Percentiles rank a stretch among this genome's conserved stretches.
These are phyloP conservation scores for Montipora capricornis DNA, from an alignment of 64 coral and sea anemone genomes.

Conservation along the genomic window DNA sequence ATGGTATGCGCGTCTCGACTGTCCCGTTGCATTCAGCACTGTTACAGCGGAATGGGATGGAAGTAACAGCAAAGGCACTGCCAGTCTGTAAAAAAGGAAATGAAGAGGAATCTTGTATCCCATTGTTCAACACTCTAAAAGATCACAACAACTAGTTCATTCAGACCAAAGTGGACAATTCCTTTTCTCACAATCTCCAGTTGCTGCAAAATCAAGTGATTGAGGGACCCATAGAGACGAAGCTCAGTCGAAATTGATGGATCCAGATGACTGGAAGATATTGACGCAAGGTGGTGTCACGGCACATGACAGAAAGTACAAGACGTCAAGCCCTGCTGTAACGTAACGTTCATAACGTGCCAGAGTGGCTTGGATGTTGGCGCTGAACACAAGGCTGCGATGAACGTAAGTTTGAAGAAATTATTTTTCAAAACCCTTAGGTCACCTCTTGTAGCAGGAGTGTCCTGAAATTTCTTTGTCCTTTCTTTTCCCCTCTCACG, in stretches of 20 bases:
- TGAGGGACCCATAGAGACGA: background rate
- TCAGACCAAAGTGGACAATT: conserved; percentile 17
- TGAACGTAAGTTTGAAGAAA: background rate
- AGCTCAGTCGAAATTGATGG: background rate
- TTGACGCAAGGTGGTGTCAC: conserved; percentile 28
- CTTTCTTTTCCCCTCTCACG: too few relatives aligned
- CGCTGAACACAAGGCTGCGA: background rate
- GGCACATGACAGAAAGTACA: background rate
- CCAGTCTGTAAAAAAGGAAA: background rate
- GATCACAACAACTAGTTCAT: conserved; percentile 19
- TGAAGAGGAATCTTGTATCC: background rate
- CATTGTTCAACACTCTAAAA: background rate
- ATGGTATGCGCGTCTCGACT: background rate
- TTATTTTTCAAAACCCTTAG: conserved; percentile 24
- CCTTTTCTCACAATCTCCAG: background rate
- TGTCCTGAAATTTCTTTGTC: too few relatives aligned
- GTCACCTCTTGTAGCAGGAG: background rate
- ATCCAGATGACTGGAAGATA: background rate
- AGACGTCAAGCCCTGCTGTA: background rate
- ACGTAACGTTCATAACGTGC: conserved; percentile 9
- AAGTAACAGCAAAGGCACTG: background rate
- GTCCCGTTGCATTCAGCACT: background rate
- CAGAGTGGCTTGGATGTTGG: conserved; percentile 12
- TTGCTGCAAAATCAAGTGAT: background rate
- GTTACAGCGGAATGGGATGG: background rate